Evolutionary conservation across 2,888 invertebrate species (phyloP).

Genomic region (Erynnis tages): DNA sequence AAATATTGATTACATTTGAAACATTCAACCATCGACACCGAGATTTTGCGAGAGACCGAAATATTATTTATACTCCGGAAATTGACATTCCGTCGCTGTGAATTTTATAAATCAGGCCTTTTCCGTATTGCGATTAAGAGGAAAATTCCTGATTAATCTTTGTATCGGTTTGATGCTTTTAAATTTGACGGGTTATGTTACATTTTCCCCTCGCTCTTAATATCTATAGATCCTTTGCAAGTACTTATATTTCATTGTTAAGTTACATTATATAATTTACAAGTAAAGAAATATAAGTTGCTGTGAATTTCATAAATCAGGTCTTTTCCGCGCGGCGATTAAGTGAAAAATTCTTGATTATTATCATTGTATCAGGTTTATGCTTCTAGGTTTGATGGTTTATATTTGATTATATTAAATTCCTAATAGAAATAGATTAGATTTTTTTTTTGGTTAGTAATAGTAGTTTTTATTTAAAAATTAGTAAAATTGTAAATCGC

Average conservation of each 20-base stretch:
- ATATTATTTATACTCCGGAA: slow-evolving; percentile 28
- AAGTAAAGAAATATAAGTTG: no score
- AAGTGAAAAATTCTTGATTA: slow-evolving; percentile 11
- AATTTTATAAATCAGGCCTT: slow-evolving; percentile 24
- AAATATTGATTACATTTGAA: slow-evolving; percentile 6
- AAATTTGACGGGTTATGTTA: slow-evolving; percentile 5
- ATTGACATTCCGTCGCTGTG: slow-evolving; percentile 23
- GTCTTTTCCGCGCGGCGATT: slow-evolving; percentile 16
- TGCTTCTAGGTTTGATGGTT: not conserved
- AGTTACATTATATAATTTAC: no score
- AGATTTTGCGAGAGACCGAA: slow-evolving; percentile 21
- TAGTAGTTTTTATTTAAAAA: no score
- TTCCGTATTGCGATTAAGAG: slow-evolving; percentile 16
- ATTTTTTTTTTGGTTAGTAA: no score
- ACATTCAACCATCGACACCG: slow-evolving; percentile 13
- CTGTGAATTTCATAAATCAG: slow-evolving; percentile 24
- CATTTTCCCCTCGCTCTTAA: not conserved
- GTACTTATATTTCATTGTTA: no score
- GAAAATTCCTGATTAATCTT: slow-evolving; percentile 10
- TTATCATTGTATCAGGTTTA: slow-evolving; percentile 5
- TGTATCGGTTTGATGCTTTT: slow-evolving; percentile 3
- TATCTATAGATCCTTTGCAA: not conserved
- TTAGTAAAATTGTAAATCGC: no score
- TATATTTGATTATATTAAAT: not conserved
- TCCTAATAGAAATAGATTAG: no score